These are phyloP conservation scores for Mesorhabditis sp. DNA, from an alignment of 2,888 invertebrate species.

Conservation along the genomic window DNA sequence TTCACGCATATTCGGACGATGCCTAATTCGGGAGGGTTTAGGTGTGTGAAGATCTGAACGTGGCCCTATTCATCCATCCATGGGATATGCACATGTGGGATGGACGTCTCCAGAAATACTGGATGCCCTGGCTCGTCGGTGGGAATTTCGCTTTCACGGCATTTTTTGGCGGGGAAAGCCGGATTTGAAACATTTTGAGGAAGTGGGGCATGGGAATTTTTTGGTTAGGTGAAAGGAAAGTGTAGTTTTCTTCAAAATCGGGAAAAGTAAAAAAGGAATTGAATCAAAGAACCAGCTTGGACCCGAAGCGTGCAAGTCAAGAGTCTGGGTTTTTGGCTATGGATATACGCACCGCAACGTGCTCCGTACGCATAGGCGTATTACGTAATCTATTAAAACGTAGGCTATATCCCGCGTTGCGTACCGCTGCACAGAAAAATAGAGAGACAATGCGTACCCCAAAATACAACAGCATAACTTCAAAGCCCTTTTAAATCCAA, in stretches of 20 bases:
- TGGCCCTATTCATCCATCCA: conserved; percentile 65
- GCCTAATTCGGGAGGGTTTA: conserved; percentile 35
- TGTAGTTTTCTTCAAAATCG: background rate
- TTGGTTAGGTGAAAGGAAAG: background rate
- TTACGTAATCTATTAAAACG: no score
- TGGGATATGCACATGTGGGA: conserved; percentile 65
- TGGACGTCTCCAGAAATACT: conserved; percentile 63
- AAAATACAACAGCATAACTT: no score
- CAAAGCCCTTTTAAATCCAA: no score
- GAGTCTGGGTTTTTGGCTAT: no score
- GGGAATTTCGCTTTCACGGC: background rate
- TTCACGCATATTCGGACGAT: conserved; percentile 8
- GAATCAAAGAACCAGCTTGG: no score
- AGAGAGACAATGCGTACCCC: no score
- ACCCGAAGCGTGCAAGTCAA: no score
- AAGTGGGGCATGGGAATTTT: background rate
- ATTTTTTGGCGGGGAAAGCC: background rate
- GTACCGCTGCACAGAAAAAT: no score
- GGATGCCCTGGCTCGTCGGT: conserved; percentile 67
- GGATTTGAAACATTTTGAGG: background rate
- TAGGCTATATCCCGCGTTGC: no score
- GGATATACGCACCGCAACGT: no score
- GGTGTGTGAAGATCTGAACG: conserved; percentile 62
- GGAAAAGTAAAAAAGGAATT: no score
- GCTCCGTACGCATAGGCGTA: no score